Evolutionary conservation across 2,888 invertebrate genomes (phyloP), one percentile per base, ranked within the genome.

Genomic region (Xylota sylvarum): DNA sequence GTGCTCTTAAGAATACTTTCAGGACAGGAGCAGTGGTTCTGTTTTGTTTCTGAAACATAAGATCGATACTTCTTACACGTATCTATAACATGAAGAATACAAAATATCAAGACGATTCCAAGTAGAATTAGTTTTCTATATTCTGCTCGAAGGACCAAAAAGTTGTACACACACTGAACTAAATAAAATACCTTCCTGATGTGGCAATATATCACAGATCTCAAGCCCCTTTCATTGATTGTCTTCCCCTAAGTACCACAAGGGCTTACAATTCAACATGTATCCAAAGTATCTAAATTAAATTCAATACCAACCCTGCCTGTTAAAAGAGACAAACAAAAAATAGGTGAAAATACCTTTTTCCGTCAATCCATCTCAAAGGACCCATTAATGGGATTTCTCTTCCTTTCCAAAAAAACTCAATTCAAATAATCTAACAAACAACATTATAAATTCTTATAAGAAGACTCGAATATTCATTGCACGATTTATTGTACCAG

Each of bases 381-480:
- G 65, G 40, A 76, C 30, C 55, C 60, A 73, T 67, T 67, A 74
- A 69, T 17, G 27, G 35, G 27, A 48, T 37, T 60, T 58, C 27
- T 4, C 5, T 43, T 56, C 52, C 14, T 10, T 10, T 40, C 17
- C 43, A 32, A 76, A 32, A 76, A 23, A 67, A 67, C 37, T 27
- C 48, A 32, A 72, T 65, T 48, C 35, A 79, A 79, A 72, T 72
- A 56, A 79, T 72, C 48, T 32, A 35, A 78, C 62, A 40, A 52
- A 65, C 23, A 27, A 43, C 65, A 67, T 67, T 67, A 62, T 60
- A 74, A 74, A 74, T 81, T 74, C 72, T 37, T 60, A 27, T 64
- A 5, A 56, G 50, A 43, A n/a, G 35, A 14, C 52, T 81, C 74
- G 56, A 70, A 72, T 83, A 83, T 77, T 83, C 77, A 78, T 77